Conservation (phyloP, 2,888 invertebrate genomes). For the Doris montereyensis region DNA sequence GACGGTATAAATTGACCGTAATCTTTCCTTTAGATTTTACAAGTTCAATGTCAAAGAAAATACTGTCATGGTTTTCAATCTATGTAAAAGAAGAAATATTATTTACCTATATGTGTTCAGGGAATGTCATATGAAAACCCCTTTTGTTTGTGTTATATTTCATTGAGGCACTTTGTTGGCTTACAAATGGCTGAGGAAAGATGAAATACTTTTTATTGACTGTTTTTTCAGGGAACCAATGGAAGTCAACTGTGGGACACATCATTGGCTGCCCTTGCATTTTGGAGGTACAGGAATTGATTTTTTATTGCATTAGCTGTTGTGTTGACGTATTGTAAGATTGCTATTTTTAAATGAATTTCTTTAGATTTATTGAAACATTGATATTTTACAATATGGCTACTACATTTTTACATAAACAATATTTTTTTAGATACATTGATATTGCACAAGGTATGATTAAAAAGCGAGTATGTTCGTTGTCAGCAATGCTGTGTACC, state of each 20-base stretch:
- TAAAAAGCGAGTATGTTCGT: too few relatives aligned
- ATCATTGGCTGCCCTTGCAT: slow-evolving; percentile 58
- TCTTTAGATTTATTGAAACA: background rate
- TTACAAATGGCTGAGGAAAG: background rate
- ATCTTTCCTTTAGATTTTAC: too few relatives aligned
- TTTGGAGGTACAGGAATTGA: slow-evolving; percentile 53
- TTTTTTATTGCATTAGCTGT: background rate
- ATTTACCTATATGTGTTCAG: too few relatives aligned
- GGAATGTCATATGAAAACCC: too few relatives aligned
- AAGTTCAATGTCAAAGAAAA: too few relatives aligned
- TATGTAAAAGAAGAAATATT: too few relatives aligned
- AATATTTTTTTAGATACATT: background rate
- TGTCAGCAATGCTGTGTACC: too few relatives aligned
- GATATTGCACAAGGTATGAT: too few relatives aligned
- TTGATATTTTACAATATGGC: background rate
- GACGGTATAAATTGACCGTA: too few relatives aligned
- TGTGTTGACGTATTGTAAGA: too few relatives aligned
- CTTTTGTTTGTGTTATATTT: background rate
- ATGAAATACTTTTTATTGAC: background rate
- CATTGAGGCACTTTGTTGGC: background rate
- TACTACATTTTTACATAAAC: background rate
- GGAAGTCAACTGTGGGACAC: slow-evolving; percentile 69
- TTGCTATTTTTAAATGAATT: too few relatives aligned
- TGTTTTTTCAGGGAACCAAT: slow-evolving; percentile 61
- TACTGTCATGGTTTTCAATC: too few relatives aligned